Evolutionary conservation across 2,888 invertebrate genomes (phyloP).

Genomic region (Lasioglossum villosulum): DNA sequence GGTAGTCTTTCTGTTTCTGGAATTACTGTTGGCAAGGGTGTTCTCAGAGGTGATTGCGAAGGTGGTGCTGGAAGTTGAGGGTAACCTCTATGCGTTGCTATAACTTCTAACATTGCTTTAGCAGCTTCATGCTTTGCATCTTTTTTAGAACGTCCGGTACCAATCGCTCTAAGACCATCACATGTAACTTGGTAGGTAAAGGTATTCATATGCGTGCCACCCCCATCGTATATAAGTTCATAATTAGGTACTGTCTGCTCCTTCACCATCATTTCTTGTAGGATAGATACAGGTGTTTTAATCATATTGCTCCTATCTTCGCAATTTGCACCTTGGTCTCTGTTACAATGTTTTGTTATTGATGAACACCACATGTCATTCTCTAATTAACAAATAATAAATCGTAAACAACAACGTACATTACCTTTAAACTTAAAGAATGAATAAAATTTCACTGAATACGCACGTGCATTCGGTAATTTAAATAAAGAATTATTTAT

Average conservation of each 20-base stretch:
- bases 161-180: slow-evolving; percentile 77
- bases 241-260: slow-evolving; percentile 86
- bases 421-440: background rate
- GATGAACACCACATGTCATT: background rate
- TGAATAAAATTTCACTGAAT: background rate
- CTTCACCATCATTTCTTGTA: slow-evolving; percentile 89
- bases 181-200: slow-evolving; percentile 82
- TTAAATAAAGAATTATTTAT: background rate
- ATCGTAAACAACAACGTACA: background rate
- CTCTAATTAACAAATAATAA: background rate
- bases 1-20: slow-evolving; percentile 67
- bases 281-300: slow-evolving; percentile 88
- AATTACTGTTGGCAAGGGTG: slow-evolving; percentile 67
- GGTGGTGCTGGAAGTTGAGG: slow-evolving; percentile 78
- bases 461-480: background rate
- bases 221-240: slow-evolving; percentile 81
- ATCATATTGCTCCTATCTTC: slow-evolving; percentile 46
- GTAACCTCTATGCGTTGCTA: slow-evolving; percentile 75
- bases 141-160: slow-evolving; percentile 83
- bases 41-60: slow-evolving; percentile 74
- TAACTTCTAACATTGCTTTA: slow-evolving; percentile 79
- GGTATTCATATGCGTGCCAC: slow-evolving; percentile 82
- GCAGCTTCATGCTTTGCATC: slow-evolving; percentile 84
- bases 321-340: background rate
- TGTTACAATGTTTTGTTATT: background rate